Conservation (phyloP, 2,797 vertebrate species). For the Neoniphon sammara region DNA sequence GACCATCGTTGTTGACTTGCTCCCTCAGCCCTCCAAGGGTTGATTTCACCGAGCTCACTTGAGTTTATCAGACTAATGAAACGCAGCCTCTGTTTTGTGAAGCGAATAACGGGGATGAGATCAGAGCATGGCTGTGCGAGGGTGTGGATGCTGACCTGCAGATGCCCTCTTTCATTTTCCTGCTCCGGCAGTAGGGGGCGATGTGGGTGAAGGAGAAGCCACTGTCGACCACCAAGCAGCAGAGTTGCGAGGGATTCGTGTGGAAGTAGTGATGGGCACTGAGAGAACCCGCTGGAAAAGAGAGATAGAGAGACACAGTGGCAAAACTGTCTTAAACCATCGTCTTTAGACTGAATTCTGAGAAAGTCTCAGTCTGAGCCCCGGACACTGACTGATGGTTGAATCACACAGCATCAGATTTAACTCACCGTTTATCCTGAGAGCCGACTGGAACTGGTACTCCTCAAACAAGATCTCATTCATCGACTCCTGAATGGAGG, state of each 20-base stretch:
- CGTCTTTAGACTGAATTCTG: no score
- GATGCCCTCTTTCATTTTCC: constrained; percentile 95
- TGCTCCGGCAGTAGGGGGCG: constrained; percentile 93
- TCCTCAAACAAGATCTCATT: constrained; percentile 99
- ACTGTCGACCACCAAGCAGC: constrained; percentile 95
- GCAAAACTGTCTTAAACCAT: no score
- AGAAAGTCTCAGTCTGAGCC: not conserved
- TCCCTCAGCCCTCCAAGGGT: no score
- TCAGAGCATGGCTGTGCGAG: no score
- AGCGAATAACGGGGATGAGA: no score
- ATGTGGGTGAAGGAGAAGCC: constrained; percentile 99
- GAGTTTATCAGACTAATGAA: no score
- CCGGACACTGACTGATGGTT: no score
- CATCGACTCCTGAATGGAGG: constrained; percentile 98
- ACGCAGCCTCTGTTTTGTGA: no score
- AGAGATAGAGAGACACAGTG: not conserved
- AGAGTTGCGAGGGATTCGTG: constrained; percentile 89
- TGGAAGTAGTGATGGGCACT: constrained; percentile 93
- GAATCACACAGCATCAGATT: not conserved
- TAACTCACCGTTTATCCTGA: constrained; percentile 91
- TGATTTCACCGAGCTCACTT: no score
- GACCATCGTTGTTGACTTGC: no score
- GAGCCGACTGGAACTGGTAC: constrained; percentile 96
- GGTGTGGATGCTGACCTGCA: constrained; percentile 84
- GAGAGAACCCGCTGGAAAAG: constrained; percentile 90